These are phyloP conservation scores for Nomada flava DNA, from an alignment of 2,888 invertebrate genomes.

Conservation along the genomic window DNA sequence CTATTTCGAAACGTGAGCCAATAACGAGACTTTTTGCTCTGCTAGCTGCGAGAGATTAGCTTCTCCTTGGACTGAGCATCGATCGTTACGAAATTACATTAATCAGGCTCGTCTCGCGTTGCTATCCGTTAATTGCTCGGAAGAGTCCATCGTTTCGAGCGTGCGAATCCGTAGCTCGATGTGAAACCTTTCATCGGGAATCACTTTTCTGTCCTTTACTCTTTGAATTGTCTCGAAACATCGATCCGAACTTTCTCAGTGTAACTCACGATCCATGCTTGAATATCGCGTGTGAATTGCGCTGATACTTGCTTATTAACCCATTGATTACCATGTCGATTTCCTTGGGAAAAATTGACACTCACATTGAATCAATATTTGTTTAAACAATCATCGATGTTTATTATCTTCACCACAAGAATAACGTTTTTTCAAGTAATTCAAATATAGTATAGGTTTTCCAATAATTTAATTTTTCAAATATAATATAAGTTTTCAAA, in stretches of 20 bases:
- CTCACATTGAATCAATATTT: too few relatives aligned
- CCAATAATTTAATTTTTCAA: too few relatives aligned
- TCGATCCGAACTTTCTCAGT: neutral
- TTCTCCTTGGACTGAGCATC: slow-evolving; percentile 29
- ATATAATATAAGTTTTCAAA: too few relatives aligned
- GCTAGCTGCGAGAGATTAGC: slow-evolving; percentile 25
- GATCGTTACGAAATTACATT: slow-evolving; percentile 62
- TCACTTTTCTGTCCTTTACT: slow-evolving; percentile 28
- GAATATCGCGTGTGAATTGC: too few relatives aligned
- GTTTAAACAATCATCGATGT: too few relatives aligned
- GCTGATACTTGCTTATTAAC: too few relatives aligned
- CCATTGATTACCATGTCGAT: too few relatives aligned
- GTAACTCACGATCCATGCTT: too few relatives aligned
- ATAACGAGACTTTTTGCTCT: slow-evolving; percentile 49
- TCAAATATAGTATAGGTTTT: too few relatives aligned
- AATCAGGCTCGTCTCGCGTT: slow-evolving; percentile 53
- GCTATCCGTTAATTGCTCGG: slow-evolving; percentile 54
- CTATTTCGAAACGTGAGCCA: slow-evolving; percentile 48
- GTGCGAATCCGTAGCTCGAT: slow-evolving; percentile 48
- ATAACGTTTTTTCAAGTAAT: too few relatives aligned
- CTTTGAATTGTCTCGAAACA: neutral
- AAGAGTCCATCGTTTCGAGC: slow-evolving; percentile 34
- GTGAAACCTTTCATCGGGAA: slow-evolving; percentile 49
- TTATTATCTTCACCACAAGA: too few relatives aligned
- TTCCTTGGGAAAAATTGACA: neutral